A percentile compares a stretch with the other conserved stretches of the same genome.
Conservation (phyloP, 2,888 invertebrate genomes). For the Eupithecia tripunctaria region DNA sequence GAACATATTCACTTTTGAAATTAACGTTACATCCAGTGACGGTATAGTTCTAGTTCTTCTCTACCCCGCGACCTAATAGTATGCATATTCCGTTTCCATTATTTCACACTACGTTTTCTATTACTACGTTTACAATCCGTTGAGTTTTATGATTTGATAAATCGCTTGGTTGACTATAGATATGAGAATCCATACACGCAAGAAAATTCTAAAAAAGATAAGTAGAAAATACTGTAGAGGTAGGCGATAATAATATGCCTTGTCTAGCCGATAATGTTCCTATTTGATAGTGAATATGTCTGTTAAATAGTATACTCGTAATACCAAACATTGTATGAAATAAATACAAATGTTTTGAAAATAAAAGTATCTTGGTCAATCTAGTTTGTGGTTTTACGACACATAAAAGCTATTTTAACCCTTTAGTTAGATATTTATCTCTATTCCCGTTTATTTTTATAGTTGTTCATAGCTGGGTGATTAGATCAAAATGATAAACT, state of each 20-base stretch:
- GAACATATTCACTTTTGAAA: not conserved
- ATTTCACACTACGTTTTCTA: slow-evolving; percentile 45
- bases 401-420: slow-evolving; percentile 14
- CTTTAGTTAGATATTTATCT: slow-evolving; percentile 3
- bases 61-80: slow-evolving; percentile 45
- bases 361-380: not conserved
- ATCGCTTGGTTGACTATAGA: slow-evolving; percentile 37
- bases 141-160: slow-evolving; percentile 35
- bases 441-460: not conserved
- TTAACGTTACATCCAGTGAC: slow-evolving; percentile 12
- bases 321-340: not conserved
- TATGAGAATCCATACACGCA: slow-evolving; percentile 30
- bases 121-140: slow-evolving; percentile 39
- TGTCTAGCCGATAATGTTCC: not conserved
- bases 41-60: slow-evolving; percentile 7
- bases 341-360: not conserved
- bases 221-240: not conserved
- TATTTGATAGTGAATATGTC: not conserved
- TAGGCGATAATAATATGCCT: not conserved
- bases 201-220: slow-evolving; percentile 12
- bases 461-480: slow-evolving; percentile 1
- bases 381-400: slow-evolving; percentile 17
- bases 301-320: not conserved
- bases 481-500: not conserved
- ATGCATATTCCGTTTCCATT: slow-evolving; percentile 51